Conservation (phyloP, 2,113 vertebrate genomes). For the Myodes glareolus region DNA sequence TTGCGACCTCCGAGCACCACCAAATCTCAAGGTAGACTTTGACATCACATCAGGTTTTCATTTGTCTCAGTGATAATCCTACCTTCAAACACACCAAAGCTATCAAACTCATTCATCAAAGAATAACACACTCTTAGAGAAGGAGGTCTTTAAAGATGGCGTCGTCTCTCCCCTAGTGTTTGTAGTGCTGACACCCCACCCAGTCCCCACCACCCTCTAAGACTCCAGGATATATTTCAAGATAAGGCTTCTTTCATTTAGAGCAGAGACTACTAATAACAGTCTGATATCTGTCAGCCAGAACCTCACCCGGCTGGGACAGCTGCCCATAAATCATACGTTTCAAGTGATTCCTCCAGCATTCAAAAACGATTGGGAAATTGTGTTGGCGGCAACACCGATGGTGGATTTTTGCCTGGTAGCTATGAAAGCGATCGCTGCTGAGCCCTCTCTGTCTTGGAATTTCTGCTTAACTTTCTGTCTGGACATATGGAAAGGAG, state of each 20-base stretch:
- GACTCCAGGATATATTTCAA: not conserved
- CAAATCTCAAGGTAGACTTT: constrained; percentile 5
- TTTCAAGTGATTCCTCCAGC: constrained; percentile 52
- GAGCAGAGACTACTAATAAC: constrained; percentile 58
- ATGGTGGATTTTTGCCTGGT: constrained; percentile 29
- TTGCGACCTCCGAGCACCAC: not conserved
- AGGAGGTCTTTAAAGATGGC: not conserved
- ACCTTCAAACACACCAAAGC: not conserved
- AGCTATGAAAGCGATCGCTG: constrained; percentile 34
- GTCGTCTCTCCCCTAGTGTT: not conserved
- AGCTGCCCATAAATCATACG: constrained; percentile 51
- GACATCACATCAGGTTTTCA: not conserved
- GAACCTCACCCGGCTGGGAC: constrained; percentile 37
- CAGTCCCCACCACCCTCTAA: not conserved
- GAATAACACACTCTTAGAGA: not conserved
- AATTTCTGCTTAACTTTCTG: constrained; percentile 72
- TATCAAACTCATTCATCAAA: constrained; percentile 18
- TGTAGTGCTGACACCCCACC: not conserved
- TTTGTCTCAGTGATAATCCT: not conserved
- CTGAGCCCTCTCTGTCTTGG: constrained; percentile 71
- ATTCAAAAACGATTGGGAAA: constrained; percentile 47
- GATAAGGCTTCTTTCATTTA: constrained; percentile 51
- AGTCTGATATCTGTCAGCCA: constrained; percentile 57
- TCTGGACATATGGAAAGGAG: constrained; percentile 64
- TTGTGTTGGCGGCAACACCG: constrained; percentile 45